A percentile compares a stretch with the other conserved stretches of the same genome.
phyloP scores from a whole-genome alignment of 2,888 invertebrate species.

The Cantharis nigra region DNA sequence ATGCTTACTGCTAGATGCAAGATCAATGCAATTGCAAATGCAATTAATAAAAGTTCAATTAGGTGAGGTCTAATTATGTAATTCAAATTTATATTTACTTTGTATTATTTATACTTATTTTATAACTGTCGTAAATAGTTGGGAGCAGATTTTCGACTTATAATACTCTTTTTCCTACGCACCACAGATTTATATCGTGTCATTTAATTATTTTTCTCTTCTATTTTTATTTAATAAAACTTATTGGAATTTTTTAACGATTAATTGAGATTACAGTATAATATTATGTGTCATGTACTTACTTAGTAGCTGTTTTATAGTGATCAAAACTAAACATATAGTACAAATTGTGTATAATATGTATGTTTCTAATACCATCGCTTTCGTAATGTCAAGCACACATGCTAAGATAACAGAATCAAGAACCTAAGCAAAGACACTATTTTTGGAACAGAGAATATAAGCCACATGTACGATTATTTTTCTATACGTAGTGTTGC shows the following conservation, averaged over 20 bases:
- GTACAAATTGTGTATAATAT: not conserved
- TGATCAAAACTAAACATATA: not conserved
- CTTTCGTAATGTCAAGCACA: constrained; percentile 16
- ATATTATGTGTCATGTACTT: not conserved
- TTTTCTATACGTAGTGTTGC: constrained; percentile 20
- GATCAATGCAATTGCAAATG: too few relatives aligned
- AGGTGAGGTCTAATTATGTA: too few relatives aligned
- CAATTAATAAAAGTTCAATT: too few relatives aligned
- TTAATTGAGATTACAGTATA: not conserved
- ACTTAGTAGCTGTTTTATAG: not conserved
- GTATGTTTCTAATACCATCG: constrained; percentile 10
- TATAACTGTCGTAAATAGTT: too few relatives aligned
- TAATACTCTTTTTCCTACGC: too few relatives aligned
- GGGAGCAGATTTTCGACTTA: too few relatives aligned
- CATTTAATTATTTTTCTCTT: too few relatives aligned
- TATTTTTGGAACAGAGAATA: constrained; percentile 28
- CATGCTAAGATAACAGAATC: constrained; percentile 20
- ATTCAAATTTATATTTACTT: too few relatives aligned
- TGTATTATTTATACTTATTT: too few relatives aligned
- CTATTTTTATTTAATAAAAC: not conserved
- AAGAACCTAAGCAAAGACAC: constrained; percentile 15
- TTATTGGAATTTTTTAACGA: not conserved
- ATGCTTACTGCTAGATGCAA: too few relatives aligned
- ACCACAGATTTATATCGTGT: too few relatives aligned
- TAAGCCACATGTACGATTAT: constrained; percentile 27